Conservation (phyloP, 2,888 invertebrate genomes). For the Auanema freiburgensis region DNA sequence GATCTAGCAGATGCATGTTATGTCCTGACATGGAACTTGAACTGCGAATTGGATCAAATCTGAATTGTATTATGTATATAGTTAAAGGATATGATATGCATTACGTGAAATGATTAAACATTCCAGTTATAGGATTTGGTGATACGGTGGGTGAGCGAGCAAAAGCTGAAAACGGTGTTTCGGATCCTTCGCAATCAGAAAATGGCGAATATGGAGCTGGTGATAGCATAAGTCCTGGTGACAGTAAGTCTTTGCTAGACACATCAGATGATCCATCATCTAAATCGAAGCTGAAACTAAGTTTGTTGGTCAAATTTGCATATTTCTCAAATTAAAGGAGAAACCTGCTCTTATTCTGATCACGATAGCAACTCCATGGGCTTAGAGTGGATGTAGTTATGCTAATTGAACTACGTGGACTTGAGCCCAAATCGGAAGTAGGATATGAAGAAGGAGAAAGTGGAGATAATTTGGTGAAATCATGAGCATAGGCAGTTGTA, state of each 20-base stretch:
- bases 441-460: conserved; percentile 44
- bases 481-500: conserved; percentile 36
- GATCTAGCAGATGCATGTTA: conserved; percentile 30
- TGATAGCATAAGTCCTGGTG: conserved; percentile 53
- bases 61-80: conserved; percentile 22
- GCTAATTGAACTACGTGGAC: conserved; percentile 52
- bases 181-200: conserved; percentile 33
- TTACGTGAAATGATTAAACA: conserved; percentile 40
- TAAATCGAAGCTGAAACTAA: conserved; percentile 29
- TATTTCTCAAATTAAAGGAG: conserved; percentile 11
- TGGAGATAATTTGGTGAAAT: conserved; percentile 29
- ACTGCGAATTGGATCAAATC: conserved; percentile 54
- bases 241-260: conserved; percentile 41
- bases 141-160: conserved; percentile 51
- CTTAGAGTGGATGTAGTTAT: conserved; percentile 41
- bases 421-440: conserved; percentile 61
- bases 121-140: conserved; percentile 31
- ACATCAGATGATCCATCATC: conserved; percentile 47
- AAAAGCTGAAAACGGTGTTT: conserved; percentile 51
- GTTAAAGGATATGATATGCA: not conserved
- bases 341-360: conserved; percentile 28
- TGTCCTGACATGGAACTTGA: conserved; percentile 54
- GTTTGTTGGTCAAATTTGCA: not conserved
- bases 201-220: conserved; percentile 62
- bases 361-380: conserved; percentile 59